Evolutionary conservation across 2,113 vertebrate genomes (phyloP).

Genomic region (Seriola quinqueradiata): DNA sequence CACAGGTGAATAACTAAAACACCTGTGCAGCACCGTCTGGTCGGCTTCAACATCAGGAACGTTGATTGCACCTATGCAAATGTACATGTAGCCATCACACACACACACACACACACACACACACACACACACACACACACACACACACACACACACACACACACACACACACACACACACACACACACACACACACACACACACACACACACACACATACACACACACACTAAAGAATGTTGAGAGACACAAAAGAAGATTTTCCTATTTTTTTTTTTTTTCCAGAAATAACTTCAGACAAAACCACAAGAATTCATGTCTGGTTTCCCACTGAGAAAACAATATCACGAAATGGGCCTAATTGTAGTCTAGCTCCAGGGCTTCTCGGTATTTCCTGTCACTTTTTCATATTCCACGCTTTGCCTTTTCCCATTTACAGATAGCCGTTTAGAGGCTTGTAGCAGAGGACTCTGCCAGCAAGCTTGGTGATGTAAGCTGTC

Average conservation of each 20-base stretch:
- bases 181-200: slow-evolving; percentile 2
- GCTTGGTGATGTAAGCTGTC: slow-evolving; percentile 60
- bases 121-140: not conserved
- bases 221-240: not conserved
- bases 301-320: slow-evolving; percentile 1
- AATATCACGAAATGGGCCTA: not conserved
- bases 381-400: slow-evolving; percentile 8
- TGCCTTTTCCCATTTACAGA: slow-evolving; percentile 34
- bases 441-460: slow-evolving; percentile 7
- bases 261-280: not conserved
- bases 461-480: slow-evolving; percentile 18
- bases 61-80: not conserved
- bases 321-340: slow-evolving; percentile 32
- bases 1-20: slow-evolving; percentile 4
- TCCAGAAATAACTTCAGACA: not conserved
- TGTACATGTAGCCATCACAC: not conserved
- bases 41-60: not conserved
- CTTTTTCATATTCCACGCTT: slow-evolving; percentile 23
- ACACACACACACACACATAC: not conserved
- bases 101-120: not conserved
- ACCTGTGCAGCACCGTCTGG: not conserved
- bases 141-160: slow-evolving; percentile 4
- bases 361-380: slow-evolving; percentile 22
- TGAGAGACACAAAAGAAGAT: not conserved
- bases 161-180: not conserved